Evolutionary conservation across 2,113 vertebrate genomes (phyloP), one percentile per base, ranked within the genome.

Genomic region (Rallus limicola): DNA sequence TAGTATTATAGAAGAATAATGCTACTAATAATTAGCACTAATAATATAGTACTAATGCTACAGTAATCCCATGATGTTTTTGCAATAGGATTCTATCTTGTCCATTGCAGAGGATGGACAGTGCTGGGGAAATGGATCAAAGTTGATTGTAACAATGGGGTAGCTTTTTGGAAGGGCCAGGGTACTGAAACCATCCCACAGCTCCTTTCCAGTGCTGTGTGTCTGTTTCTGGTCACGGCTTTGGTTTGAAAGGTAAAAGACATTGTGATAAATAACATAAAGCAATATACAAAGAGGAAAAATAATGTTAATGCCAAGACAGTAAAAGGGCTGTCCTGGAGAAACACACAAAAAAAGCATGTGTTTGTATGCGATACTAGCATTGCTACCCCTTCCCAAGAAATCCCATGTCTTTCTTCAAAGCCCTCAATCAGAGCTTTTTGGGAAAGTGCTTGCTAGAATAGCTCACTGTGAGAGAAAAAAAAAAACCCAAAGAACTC

Each of bases 401-500:
- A 92, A 64, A 82, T 65, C 44, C 40, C 15, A 36, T 1, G 5
- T 79, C 28, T 86, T 87, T 14, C 38, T 92, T 70, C 58, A 76
- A 86, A 95, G 21, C 20, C 34, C 25, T 0, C 0, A 40, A 36
- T 48, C 16, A n/a, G 48, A 75, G 7, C 7, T 38, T 75, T 68
- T 60, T 63, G 33, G 75, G 33, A 76, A 75, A 64, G 15, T 52
- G 2, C 52, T 64, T 76, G 75, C 31, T 87, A 25, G 21, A 65
- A 34, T 21, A 77, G 24, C 55, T 88, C 65, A 25, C 23, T 52
- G 4, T 25, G 6, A 6, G 12, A 11, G 21, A 20, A 11, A 48
- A 1, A 19, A 31, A 38, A 6, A 0, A 0, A 2, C 5, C 44
- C 44, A 19, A 26, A 52, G 0, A 63, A 31, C 42, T 62, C 82